Conservation (phyloP, 2,113 vertebrate species). For the Forbesichthys agassizii region DNA sequence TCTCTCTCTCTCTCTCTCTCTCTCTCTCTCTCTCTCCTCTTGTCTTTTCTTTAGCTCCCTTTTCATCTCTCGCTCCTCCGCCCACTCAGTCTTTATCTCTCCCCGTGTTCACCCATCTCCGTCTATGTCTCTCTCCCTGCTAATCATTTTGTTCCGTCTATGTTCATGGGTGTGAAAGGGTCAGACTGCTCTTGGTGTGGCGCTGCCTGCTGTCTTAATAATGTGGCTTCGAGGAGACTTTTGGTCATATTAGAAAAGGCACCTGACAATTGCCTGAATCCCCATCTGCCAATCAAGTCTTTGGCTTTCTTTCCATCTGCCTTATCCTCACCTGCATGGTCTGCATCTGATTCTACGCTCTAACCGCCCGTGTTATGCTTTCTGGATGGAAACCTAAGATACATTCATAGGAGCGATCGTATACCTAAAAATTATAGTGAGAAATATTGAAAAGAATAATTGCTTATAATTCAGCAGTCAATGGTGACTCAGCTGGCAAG, state of each 20-base stretch:
- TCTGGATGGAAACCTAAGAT: not conserved
- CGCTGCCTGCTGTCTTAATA: constrained; percentile 21
- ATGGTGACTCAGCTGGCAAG: constrained; percentile 36
- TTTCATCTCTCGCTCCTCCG: not conserved
- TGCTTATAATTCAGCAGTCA: constrained; percentile 53
- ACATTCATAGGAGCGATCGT: constrained; percentile 37
- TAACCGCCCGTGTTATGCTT: not conserved
- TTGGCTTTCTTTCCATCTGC: constrained; percentile 24
- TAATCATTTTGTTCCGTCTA: constrained; percentile 43
- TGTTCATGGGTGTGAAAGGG: constrained; percentile 16
- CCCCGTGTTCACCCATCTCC: not conserved
- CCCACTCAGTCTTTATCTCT: constrained; percentile 19
- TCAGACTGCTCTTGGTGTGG: constrained; percentile 20
- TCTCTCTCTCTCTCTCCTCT: constrained; percentile 34
- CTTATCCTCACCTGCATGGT: constrained; percentile 43
- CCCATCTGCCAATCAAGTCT: not conserved
- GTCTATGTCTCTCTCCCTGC: not conserved
- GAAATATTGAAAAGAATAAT: constrained; percentile 64
- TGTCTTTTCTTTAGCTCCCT: constrained; percentile 39
- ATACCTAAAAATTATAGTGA: constrained; percentile 63
- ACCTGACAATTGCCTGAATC: constrained; percentile 28
- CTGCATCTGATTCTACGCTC: constrained; percentile 5
- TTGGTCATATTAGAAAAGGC: constrained; percentile 36
- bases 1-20: constrained; percentile 21
- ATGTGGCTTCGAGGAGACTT: constrained; percentile 33